phyloP scores from a whole-genome alignment of 2,797 vertebrate genomes.

The Danionella dracula region DNA sequence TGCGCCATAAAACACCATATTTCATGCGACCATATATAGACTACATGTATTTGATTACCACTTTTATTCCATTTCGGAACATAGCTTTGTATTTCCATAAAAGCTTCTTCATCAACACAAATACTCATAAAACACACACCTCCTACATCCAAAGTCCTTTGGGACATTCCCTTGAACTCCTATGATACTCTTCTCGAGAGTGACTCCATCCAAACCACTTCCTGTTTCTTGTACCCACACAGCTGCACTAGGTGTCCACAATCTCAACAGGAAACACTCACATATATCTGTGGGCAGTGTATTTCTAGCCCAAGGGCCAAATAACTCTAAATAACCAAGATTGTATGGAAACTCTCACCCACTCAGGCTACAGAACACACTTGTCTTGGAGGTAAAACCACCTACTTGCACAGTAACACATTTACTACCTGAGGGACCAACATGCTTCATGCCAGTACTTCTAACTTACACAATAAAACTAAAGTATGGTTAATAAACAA shows the following conservation, averaged over 20 bases:
- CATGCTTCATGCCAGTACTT: slow-evolving; percentile 35
- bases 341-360: slow-evolving; percentile 33
- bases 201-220: slow-evolving; percentile 23
- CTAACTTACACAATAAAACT: slow-evolving; percentile 1
- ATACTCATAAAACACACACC: slow-evolving; percentile 7
- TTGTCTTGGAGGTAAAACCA: slow-evolving; percentile 26
- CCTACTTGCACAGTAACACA: slow-evolving; percentile 38
- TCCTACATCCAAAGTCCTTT: no score
- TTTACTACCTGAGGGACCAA: slow-evolving; percentile 31
- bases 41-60: no score
- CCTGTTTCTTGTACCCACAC: slow-evolving; percentile 20
- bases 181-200: slow-evolving; percentile 3
- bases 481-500: slow-evolving; percentile 40
- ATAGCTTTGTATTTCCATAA: not conserved
- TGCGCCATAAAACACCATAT: no score
- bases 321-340: slow-evolving; percentile 34
- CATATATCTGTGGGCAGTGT: slow-evolving; percentile 15
- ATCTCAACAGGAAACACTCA: slow-evolving; percentile 26
- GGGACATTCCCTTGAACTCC: no score
- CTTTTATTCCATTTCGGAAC: not conserved
- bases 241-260: slow-evolving; percentile 37
- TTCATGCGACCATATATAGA: no score
- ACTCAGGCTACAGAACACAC: slow-evolving; percentile 38
- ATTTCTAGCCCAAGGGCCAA: slow-evolving; percentile 28
- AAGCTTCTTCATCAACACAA: slow-evolving; percentile 6